Conservation (phyloP, 2,888 invertebrate species). For the Chrysolina haemoptera region DNA sequence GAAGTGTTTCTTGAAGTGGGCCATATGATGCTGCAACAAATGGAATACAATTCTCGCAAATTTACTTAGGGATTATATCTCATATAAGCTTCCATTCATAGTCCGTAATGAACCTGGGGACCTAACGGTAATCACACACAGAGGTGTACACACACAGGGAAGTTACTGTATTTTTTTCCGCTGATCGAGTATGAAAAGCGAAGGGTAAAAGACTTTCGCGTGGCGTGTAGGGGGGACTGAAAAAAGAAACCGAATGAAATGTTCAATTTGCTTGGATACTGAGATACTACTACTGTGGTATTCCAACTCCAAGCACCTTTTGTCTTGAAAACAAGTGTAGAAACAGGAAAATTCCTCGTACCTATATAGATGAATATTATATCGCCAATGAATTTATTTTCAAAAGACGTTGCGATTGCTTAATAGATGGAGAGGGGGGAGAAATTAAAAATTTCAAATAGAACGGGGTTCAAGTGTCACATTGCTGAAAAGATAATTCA, state of each 20-base stretch:
- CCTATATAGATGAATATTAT: too few relatives aligned
- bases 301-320: too few relatives aligned
- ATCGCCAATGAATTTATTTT: too few relatives aligned
- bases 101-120: constrained; percentile 54
- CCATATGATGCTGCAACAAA: constrained; percentile 46
- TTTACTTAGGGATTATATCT: constrained; percentile 54
- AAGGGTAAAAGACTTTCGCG: constrained; percentile 36
- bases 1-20: constrained; percentile 32
- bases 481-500: too few relatives aligned
- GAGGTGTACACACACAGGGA: constrained; percentile 47
- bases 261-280: too few relatives aligned
- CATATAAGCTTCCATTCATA: constrained; percentile 51
- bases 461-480: too few relatives aligned
- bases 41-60: constrained; percentile 54
- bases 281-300: too few relatives aligned
- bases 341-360: too few relatives aligned
- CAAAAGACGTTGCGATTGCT: too few relatives aligned
- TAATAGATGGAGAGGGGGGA: too few relatives aligned
- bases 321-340: too few relatives aligned
- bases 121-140: constrained; percentile 51
- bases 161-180: constrained; percentile 41
- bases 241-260: not conserved
- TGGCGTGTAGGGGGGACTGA: constrained; percentile 41
- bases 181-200: constrained; percentile 47
- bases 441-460: too few relatives aligned